These are phyloP conservation scores for Dolichotis patagonum DNA, from an alignment of 2,113 vertebrate species.

Conservation along the genomic window DNA sequence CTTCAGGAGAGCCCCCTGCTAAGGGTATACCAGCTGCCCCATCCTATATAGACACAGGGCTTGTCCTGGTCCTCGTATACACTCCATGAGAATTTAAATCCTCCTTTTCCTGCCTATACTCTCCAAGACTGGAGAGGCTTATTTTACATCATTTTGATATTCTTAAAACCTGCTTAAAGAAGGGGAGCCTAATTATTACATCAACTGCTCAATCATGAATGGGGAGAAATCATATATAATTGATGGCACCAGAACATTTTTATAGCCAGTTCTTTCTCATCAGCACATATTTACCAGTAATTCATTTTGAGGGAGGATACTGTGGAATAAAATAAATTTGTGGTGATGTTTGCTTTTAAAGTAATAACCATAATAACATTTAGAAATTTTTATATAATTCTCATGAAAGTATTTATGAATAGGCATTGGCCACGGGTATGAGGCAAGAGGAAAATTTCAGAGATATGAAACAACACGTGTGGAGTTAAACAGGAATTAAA, in stretches of 20 bases:
- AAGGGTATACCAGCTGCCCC: neutral
- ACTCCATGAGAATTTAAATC: neutral
- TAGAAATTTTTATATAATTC: neutral
- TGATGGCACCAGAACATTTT: neutral
- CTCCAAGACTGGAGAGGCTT: neutral
- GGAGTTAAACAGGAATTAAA: neutral
- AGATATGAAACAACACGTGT: neutral
- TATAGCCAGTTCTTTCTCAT: neutral
- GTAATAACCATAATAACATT: neutral
- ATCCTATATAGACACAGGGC: rapidly evolving
- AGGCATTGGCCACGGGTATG: neutral
- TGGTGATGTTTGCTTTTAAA: neutral
- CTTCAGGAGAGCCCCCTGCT: neutral
- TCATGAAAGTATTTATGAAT: neutral
- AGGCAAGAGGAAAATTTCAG: neutral
- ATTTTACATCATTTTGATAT: neutral
- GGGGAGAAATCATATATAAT: neutral
- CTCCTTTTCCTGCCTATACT: neutral
- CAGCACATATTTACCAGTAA: neutral
- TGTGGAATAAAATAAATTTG: neutral
- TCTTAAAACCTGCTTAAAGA: neutral
- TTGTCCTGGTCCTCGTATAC: neutral
- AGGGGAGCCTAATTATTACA: neutral
- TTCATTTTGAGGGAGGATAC: neutral
- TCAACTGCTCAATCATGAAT: neutral